Percentiles rank a stretch among this genome's conserved stretches.
These are phyloP conservation scores for Leptatherina wallacei DNA, from an alignment of 2,797 vertebrate species.

Conservation along the genomic window DNA sequence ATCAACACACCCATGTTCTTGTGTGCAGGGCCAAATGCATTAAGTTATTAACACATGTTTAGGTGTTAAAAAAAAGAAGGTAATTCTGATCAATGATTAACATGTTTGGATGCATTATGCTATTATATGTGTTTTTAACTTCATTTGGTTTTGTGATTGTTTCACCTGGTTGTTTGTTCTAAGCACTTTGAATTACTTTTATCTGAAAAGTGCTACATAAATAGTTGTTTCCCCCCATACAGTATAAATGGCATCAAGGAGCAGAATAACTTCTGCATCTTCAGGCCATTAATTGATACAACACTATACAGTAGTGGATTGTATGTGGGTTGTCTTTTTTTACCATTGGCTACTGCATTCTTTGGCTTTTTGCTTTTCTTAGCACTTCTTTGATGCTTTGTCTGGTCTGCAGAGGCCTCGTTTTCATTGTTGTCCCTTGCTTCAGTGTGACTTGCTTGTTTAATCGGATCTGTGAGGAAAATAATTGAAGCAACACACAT, in stretches of 20 bases:
- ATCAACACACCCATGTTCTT: too few species aligned
- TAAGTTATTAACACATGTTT: too few species aligned
- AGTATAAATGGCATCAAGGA: not conserved
- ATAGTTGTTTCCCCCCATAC: not conserved
- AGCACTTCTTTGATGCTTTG: not conserved
- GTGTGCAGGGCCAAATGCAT: too few species aligned
- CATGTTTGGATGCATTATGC: too few species aligned
- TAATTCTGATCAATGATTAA: too few species aligned
- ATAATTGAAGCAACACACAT: not conserved
- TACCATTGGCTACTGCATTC: constrained; percentile 26
- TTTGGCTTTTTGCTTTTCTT: constrained; percentile 12
- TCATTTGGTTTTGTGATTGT: too few species aligned
- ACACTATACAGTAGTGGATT: not conserved
- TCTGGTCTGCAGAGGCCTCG: constrained; percentile 5
- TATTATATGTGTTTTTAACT: too few species aligned
- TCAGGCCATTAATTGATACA: too few species aligned
- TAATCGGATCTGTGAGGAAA: constrained; percentile 35
- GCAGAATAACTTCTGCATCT: not conserved
- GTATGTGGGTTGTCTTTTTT: not conserved
- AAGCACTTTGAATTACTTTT: not conserved
- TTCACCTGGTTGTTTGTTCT: too few species aligned
- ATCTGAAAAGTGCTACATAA: not conserved
- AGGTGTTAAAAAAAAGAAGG: too few species aligned
- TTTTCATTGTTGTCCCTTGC: constrained; percentile 10
- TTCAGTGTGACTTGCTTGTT: constrained; percentile 18